phyloP scores from a whole-genome alignment of 2,888 invertebrate genomes.

The Idaea aversata region DNA sequence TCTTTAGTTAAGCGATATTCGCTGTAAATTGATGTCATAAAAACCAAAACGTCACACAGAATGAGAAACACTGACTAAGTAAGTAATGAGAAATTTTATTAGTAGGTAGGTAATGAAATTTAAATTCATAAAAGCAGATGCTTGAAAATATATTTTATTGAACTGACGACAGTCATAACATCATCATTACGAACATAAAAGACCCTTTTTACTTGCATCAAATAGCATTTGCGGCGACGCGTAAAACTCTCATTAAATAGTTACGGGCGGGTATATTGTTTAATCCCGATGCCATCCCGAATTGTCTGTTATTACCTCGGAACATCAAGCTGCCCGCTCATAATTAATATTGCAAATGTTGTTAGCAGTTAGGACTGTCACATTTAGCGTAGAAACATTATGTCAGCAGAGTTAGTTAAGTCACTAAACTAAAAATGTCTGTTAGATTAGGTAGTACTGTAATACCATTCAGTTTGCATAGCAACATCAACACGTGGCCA shows the following conservation, averaged over 20 bases:
- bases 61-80: neutral
- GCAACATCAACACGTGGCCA: too few relatives aligned
- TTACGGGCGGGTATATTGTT: conserved; percentile 58
- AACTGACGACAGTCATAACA: conserved; percentile 3
- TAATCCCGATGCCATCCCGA: conserved; percentile 57
- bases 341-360: conserved; percentile 78
- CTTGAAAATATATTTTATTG: too few relatives aligned
- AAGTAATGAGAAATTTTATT: neutral
- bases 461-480: too few relatives aligned
- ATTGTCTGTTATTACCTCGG: conserved; percentile 62
- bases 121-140: too few relatives aligned
- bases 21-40: neutral
- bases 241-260: conserved; percentile 57
- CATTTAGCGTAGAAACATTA: conserved; percentile 6
- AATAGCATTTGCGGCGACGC: conserved; percentile 31
- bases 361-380: conserved; percentile 61
- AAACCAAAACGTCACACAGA: neutral
- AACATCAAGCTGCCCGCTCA: conserved; percentile 56
- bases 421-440: neutral
- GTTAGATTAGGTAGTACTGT: neutral
- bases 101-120: too few relatives aligned
- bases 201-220: conserved; percentile 9
- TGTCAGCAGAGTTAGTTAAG: conserved; percentile 2
- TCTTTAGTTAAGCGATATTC: neutral
- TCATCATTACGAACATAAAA: conserved; percentile 17